phyloP scores from a whole-genome alignment of 2,797 vertebrate genomes.

The Kryptolebias ocellatus region DNA sequence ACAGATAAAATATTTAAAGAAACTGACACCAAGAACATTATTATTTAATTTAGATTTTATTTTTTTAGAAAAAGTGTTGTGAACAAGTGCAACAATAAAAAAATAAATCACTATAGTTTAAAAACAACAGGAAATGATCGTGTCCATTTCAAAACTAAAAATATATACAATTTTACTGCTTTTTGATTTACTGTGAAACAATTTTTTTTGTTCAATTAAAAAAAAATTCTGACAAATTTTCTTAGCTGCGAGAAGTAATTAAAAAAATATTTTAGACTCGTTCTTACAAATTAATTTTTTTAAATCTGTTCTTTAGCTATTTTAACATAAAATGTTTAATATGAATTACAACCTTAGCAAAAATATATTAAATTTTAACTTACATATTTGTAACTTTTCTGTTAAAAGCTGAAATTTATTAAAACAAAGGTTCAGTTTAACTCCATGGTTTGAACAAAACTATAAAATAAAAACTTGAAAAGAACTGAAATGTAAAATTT shows the following conservation, averaged over 20 bases:
- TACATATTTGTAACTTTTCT: neutral
- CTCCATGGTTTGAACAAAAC: neutral
- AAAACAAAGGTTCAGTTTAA: slow-evolving; percentile 2
- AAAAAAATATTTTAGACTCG: neutral
- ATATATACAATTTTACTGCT: neutral
- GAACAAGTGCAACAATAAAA: slow-evolving; percentile 4
- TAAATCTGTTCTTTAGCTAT: neutral
- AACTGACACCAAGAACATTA: neutral
- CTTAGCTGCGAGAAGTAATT: too few relatives aligned
- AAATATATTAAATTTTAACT: neutral
- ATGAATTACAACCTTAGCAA: neutral
- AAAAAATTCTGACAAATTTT: too few relatives aligned
- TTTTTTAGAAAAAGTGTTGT: neutral
- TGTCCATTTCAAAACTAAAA: too few relatives aligned
- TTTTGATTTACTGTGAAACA: too few relatives aligned
- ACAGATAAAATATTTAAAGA: neutral
- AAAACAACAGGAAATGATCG: neutral
- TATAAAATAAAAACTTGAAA: neutral
- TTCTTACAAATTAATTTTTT: neutral
- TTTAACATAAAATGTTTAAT: slow-evolving; percentile 1
- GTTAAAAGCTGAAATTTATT: neutral
- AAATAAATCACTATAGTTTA: neutral
- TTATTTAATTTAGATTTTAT: neutral
- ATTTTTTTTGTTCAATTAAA: too few relatives aligned
- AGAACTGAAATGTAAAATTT: slow-evolving; percentile 9